Evolutionary conservation across 2,113 vertebrate genomes (phyloP), one percentile per base, ranked within the genome.

Genomic region (Athene noctua): DNA sequence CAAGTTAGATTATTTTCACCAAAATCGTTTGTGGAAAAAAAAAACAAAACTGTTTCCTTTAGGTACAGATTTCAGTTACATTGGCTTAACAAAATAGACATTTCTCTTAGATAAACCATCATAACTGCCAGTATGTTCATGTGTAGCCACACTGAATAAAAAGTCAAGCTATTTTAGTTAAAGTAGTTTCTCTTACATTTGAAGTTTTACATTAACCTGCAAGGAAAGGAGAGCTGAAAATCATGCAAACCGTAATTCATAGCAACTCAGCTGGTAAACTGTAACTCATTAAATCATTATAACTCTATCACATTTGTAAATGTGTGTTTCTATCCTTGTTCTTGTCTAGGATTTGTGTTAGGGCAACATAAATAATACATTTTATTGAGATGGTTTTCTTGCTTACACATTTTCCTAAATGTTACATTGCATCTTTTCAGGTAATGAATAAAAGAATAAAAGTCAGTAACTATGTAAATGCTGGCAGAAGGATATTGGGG

Each of bases 281-380:
- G 13, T 51, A 78, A 91, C 55, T 94, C 83, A 81, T 96, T 81
- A 95, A 92, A 91, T 89, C 68, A n/a, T 81, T 74, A 51, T 52
- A 91, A 71, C 10, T 58, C 20, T 77, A 40, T 38, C 42, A 78
- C 36, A 74, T 92, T 78, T 10, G 5, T 68, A 61, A 46, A 17
- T 59, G 34, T 20, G 27, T 17, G 6, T 57, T 86, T 38, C 15
- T 88, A 19, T 19, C 22, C 32, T 70, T 86, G 58, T 17, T 90
- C 65, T 75, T 79, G 44, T 77, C 29, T 47, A 68, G 16, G 11
- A 63, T 81, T 92, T 54, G 4, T 55, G 36, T 65, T 49, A 92
- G 14, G 10, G 6, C 32, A 79, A 78, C 44, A 57, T 32, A 81
- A 71, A 83, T 42, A 55, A 51, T 36, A 40, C 0, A 1, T 83